A percentile compares a stretch with the other conserved stretches of the same genome.
These are phyloP conservation scores for Gila robusta DNA, from an alignment of 2,797 vertebrate genomes.

Conservation along the genomic window DNA sequence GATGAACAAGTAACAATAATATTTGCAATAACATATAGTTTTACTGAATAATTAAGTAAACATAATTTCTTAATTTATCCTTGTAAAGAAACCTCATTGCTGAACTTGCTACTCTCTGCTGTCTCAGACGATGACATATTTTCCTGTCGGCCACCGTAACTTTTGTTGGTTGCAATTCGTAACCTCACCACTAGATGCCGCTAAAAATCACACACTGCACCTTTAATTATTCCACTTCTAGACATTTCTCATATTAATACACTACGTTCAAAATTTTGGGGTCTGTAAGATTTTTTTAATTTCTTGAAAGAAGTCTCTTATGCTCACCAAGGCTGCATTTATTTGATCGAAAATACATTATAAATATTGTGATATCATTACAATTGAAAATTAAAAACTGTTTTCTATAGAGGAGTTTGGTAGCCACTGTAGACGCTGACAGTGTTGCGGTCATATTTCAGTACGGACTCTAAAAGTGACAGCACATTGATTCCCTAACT, in stretches of 20 bases:
- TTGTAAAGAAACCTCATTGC: too few relatives aligned
- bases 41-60: too few relatives aligned
- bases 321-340: background rate
- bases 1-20: too few relatives aligned
- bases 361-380: background rate
- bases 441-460: constrained; percentile 41
- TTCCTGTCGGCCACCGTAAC: too few relatives aligned
- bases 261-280: background rate
- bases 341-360: background rate
- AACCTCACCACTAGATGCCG: too few relatives aligned
- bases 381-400: too few relatives aligned
- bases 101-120: too few relatives aligned
- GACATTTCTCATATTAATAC: background rate
- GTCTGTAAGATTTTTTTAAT: background rate
- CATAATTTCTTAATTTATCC: too few relatives aligned
- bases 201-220: too few relatives aligned
- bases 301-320: background rate
- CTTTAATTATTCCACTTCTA: background rate
- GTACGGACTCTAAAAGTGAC: constrained; percentile 42
- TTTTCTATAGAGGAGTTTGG: background rate
- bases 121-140: too few relatives aligned
- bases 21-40: too few relatives aligned
- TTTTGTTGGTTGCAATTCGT: too few relatives aligned
- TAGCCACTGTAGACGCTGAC: constrained; percentile 13
- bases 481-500: constrained; percentile 61